Evolutionary conservation across 2,888 invertebrate species (phyloP).

Genomic region (Idaea aversata): DNA sequence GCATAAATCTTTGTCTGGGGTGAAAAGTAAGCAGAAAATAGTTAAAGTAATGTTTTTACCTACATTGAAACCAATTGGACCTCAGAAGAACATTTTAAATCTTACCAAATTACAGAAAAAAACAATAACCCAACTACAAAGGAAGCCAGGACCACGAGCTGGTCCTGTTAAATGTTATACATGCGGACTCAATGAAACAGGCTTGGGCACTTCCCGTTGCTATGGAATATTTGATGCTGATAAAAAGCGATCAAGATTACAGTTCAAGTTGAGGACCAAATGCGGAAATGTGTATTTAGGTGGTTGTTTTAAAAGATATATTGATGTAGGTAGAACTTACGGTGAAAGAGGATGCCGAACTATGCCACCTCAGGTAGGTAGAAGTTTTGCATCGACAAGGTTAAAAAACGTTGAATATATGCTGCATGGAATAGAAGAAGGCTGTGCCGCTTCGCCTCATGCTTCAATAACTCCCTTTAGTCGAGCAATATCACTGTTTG

Average conservation of each 20-base stretch:
- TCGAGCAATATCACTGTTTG: slow-evolving; percentile 46
- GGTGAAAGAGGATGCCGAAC: slow-evolving; percentile 49
- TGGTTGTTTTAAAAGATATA: slow-evolving; percentile 33
- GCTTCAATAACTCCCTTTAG: slow-evolving; percentile 54
- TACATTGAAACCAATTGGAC: too few species aligned
- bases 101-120: too few species aligned
- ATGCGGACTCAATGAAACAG: not conserved
- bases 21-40: too few species aligned
- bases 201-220: slow-evolving; percentile 1
- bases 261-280: not conserved
- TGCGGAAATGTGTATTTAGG: slow-evolving; percentile 9
- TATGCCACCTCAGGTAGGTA: slow-evolving; percentile 33
- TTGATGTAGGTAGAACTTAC: slow-evolving; percentile 41
- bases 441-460: slow-evolving; percentile 47
- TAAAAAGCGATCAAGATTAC: not conserved
- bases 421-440: slow-evolving; percentile 29
- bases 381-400: slow-evolving; percentile 34
- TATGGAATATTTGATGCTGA: not conserved
- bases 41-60: too few species aligned
- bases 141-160: too few species aligned
- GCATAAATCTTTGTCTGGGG: too few species aligned
- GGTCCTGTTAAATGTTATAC: too few species aligned
- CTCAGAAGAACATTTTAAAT: too few species aligned
- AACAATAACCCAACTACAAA: too few species aligned
- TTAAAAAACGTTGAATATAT: slow-evolving; percentile 33